Percentiles rank a stretch among this genome's conserved stretches.
Evolutionary conservation across 2,797 vertebrate species (phyloP).

Genomic region (Parambassis ranga): DNA sequence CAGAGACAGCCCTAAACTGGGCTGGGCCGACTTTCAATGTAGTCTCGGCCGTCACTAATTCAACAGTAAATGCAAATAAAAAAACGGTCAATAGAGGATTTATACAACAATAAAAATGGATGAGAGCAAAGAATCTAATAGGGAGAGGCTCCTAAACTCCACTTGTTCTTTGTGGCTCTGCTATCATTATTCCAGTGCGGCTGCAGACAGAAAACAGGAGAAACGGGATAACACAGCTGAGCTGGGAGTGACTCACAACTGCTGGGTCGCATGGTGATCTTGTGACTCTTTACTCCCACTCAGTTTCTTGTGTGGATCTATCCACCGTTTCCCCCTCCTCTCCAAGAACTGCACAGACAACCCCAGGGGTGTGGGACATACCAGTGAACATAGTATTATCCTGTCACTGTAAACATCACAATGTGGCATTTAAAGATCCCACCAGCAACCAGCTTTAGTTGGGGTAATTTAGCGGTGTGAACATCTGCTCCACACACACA

Average conservation of each 20-base stretch:
- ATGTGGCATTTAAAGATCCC: not conserved
- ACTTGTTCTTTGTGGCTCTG: no score
- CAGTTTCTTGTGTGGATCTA: not conserved
- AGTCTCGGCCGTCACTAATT: not conserved
- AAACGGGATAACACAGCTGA: constrained; percentile 6
- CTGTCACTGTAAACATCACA: not conserved
- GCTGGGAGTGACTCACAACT: constrained; percentile 15
- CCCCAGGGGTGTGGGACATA: not conserved
- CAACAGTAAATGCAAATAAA: not conserved
- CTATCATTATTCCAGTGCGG: not conserved
- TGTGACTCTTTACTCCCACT: constrained; percentile 45
- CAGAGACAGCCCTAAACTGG: not conserved
- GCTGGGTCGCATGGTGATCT: constrained; percentile 44
- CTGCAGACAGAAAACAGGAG: not conserved
- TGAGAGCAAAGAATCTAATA: not conserved
- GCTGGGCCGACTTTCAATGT: not conserved
- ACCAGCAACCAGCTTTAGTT: not conserved
- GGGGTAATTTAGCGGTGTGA: not conserved
- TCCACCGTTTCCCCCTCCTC: not conserved
- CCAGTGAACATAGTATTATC: not conserved
- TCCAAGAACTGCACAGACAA: not conserved
- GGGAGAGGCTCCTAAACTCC: not conserved
- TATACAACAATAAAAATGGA: not conserved
- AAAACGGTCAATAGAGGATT: constrained; percentile 1
- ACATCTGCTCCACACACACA: not conserved